Percentiles rank a stretch among this genome's conserved stretches.
phyloP scores from a whole-genome alignment of 2,888 invertebrate genomes.

The Heteropelma amictum region DNA sequence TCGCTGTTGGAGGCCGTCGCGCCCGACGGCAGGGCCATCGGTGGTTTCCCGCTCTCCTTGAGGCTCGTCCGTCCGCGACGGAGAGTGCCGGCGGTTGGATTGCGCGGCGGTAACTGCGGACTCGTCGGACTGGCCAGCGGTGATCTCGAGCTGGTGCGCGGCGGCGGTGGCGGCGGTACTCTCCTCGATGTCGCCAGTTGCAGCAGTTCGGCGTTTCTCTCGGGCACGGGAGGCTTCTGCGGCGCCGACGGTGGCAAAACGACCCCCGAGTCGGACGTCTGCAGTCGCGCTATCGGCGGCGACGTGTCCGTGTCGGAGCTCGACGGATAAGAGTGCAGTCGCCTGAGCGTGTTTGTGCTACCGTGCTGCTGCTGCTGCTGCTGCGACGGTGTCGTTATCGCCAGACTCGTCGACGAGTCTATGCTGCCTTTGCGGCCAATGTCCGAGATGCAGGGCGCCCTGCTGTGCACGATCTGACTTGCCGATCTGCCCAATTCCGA shows the following conservation, averaged over 20 bases:
- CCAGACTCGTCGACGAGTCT: slow-evolving; percentile 78
- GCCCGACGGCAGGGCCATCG: slow-evolving; percentile 70
- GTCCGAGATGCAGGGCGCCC: slow-evolving; percentile 79
- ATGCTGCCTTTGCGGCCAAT: slow-evolving; percentile 80
- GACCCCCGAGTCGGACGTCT: slow-evolving; percentile 76
- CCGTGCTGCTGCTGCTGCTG: too few species aligned
- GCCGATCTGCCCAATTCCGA: slow-evolving; percentile 60
- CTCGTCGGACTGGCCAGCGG: slow-evolving; percentile 92
- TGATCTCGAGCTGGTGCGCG: slow-evolving; percentile 93
- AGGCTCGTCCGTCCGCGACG: slow-evolving; percentile 74
- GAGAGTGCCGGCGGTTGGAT: slow-evolving; percentile 75
- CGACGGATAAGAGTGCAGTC: slow-evolving; percentile 91
- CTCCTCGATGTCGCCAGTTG: slow-evolving; percentile 86
- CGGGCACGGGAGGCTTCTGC: slow-evolving; percentile 88
- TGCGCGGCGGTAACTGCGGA: slow-evolving; percentile 83
- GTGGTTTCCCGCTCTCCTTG: slow-evolving; percentile 71
- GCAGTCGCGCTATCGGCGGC: slow-evolving; percentile 84
- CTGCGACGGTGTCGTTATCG: slow-evolving; percentile 70
- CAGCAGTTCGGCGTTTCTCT: slow-evolving; percentile 88
- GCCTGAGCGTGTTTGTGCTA: slow-evolving; percentile 79
- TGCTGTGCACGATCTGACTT: slow-evolving; percentile 58
- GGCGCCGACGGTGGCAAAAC: slow-evolving; percentile 65
- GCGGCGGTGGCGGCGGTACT: slow-evolving; percentile 94
- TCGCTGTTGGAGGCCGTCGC: slow-evolving; percentile 43
- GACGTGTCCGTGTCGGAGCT: slow-evolving; percentile 90